phyloP scores from a whole-genome alignment of 2,113 vertebrate genomes.

The Periophthalmodon schlosseri region DNA sequence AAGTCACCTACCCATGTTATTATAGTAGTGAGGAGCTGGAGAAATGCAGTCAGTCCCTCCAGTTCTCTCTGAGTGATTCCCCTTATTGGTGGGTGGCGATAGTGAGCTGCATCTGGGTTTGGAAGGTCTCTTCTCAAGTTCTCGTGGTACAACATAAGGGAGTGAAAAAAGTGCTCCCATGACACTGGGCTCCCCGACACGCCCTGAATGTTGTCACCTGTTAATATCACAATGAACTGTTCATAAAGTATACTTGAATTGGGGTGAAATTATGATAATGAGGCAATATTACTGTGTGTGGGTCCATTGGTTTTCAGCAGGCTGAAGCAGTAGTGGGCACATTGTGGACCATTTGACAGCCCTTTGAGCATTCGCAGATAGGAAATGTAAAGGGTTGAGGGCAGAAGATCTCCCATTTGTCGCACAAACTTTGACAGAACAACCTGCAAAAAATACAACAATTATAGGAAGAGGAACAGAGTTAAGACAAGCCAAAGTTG shows the following conservation, averaged over 20 bases:
- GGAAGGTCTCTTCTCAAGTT: constrained; percentile 92
- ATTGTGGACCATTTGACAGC: constrained; percentile 90
- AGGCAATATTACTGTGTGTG: constrained; percentile 84
- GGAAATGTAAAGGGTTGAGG: constrained; percentile 92
- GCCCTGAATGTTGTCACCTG: constrained; percentile 92
- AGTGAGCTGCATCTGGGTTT: constrained; percentile 88
- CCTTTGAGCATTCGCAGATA: constrained; percentile 95
- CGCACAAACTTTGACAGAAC: constrained; percentile 98
- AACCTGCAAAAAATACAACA: constrained; percentile 79
- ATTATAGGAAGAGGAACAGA: neutral
- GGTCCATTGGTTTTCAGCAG: constrained; percentile 96
- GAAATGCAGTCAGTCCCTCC: constrained; percentile 91
- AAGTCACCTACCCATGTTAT: constrained; percentile 86
- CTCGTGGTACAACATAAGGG: constrained; percentile 95
- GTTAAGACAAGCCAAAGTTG: neutral
- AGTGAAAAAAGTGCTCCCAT: constrained; percentile 98
- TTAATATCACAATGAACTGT: neutral
- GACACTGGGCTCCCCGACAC: constrained; percentile 91
- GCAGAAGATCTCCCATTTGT: constrained; percentile 97
- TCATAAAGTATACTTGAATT: neutral
- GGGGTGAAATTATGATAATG: neutral
- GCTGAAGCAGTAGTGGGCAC: constrained; percentile 97
- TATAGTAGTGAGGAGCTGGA: constrained; percentile 90
- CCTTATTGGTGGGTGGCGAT: constrained; percentile 88
- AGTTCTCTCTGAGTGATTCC: constrained; percentile 97